Base-by-base conservation (phyloP, 2,113 vertebrate species). In the Cathartes aura region DNA sequence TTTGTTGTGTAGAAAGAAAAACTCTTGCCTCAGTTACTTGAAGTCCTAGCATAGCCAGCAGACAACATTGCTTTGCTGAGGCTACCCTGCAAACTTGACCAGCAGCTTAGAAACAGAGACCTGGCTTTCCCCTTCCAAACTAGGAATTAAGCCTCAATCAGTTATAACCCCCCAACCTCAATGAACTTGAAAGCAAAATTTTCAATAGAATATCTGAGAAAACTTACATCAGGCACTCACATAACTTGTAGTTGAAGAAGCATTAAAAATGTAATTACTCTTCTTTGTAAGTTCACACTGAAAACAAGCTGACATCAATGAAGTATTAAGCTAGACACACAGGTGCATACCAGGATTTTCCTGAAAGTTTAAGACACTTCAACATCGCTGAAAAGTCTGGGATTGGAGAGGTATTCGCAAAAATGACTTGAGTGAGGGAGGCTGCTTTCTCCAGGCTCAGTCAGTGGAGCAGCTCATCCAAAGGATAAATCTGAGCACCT, bases 41-140 rank as follows among this genome's bases (percentile, higher is more conserved):
- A 40, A 34, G 15, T 22, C 34, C 47, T 20, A 60, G 34, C 53
- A 68, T 0, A 53, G 36, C 12, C 47, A 64, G 56, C 43, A 26
- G 5, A 45, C 21, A 47, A 34, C 11, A 8, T 0, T 10, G 8
- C 47, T 47, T 55, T 0, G 0, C 12, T 38, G 26, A 90, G 17
- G 20, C 10, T 12, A 20, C 50, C 4, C 13, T 43, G 63, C 36
- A 47, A 50, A 73, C 38, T 2, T 12, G 3, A 50, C 8, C 58
- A 73, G 19, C 4, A 50, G 10, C n/a, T 70, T 9, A 8, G 2
- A 62, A 60, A 68, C 8, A 53, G 11, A 34, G 14, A 64, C 4
- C 17, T 81, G 38, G 19, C 36, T 56, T 70, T 26, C 9, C 15
- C 48, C 7, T 50, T 75, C 79, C 21, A 21, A 71, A 48, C 8